Evolutionary conservation across 2,888 invertebrate genomes (phyloP).

Genomic region (Drosophila kambysellisi): DNA sequence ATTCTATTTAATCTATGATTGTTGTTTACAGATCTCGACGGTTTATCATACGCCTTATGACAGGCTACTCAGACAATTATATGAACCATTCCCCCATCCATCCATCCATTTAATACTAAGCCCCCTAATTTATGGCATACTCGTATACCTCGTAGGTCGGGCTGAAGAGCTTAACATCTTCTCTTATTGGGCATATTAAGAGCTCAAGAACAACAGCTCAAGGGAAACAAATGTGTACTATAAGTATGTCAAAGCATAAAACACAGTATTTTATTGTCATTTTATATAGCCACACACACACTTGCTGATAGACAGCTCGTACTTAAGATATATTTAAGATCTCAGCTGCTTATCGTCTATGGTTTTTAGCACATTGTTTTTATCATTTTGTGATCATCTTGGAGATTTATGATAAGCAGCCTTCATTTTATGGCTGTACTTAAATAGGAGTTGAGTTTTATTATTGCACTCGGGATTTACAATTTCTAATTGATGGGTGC

Average conservation of each 20-base stretch:
- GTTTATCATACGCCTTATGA: constrained; percentile 57
- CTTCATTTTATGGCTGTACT: constrained; percentile 2
- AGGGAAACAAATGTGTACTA: background rate
- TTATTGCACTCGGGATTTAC: constrained; percentile 8
- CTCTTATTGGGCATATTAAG: constrained; percentile 19
- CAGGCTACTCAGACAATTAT: constrained; percentile 27
- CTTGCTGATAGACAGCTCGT: background rate
- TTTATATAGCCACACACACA: background rate
- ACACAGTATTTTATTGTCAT: background rate
- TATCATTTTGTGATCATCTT: background rate
- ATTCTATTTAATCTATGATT: constrained; percentile 58
- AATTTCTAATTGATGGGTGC: constrained; percentile 19
- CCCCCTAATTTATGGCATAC: constrained; percentile 36
- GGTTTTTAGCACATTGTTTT: background rate
- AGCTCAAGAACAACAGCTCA: background rate
- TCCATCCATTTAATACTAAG: constrained; percentile 8
- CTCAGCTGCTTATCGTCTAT: background rate
- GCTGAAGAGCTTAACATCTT: constrained; percentile 30
- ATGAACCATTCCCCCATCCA: background rate
- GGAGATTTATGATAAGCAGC: constrained; percentile 19
- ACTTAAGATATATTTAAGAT: background rate
- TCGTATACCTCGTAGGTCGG: background rate
- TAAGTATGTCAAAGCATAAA: constrained; percentile 10
- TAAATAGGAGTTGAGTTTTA: background rate
- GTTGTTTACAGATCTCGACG: constrained; percentile 47